These are phyloP conservation scores for Drosophila teissieri DNA, from an alignment of 1,140 invertebrate species.

Conservation along the genomic window DNA sequence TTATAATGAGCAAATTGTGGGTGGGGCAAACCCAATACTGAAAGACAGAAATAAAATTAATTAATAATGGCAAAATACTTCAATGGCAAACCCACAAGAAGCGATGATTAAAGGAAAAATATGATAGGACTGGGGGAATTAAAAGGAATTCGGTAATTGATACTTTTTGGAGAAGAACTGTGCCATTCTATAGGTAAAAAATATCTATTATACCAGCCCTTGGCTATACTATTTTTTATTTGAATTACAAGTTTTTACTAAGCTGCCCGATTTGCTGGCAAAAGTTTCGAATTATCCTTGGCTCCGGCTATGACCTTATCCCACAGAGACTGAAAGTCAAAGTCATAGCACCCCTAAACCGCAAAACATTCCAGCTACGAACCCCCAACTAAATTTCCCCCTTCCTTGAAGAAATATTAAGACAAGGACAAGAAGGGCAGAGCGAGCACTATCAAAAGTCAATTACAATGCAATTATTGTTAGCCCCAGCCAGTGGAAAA, in stretches of 20 bases:
- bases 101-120: conserved; percentile 30
- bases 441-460: conserved; percentile 58
- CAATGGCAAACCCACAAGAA: conserved; percentile 3
- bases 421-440: conserved; percentile 6
- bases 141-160: conserved; percentile 5
- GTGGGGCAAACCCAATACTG: conserved; percentile 33
- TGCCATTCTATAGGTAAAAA: background rate
- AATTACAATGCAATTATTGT: conserved; percentile 69
- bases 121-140: background rate
- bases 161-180: background rate
- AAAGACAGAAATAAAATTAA: conserved; percentile 56
- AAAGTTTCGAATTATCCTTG: conserved; percentile 16
- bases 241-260: background rate
- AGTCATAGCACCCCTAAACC: conserved; percentile 34
- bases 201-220: too few relatives aligned
- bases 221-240: background rate
- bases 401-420: background rate
- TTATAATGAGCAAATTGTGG: conserved; percentile 22
- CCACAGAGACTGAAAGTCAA: conserved; percentile 24
- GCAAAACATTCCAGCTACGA: conserved; percentile 4
- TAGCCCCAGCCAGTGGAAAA: background rate
- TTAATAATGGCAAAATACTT: conserved; percentile 52
- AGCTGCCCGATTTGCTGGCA: background rate
- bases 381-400: background rate
- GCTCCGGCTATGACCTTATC: conserved; percentile 22